A percentile compares a stretch with the other conserved stretches of the same genome.
These are phyloP conservation scores for Pocota personata DNA, from an alignment of 2,888 invertebrate species.

Conservation along the genomic window DNA sequence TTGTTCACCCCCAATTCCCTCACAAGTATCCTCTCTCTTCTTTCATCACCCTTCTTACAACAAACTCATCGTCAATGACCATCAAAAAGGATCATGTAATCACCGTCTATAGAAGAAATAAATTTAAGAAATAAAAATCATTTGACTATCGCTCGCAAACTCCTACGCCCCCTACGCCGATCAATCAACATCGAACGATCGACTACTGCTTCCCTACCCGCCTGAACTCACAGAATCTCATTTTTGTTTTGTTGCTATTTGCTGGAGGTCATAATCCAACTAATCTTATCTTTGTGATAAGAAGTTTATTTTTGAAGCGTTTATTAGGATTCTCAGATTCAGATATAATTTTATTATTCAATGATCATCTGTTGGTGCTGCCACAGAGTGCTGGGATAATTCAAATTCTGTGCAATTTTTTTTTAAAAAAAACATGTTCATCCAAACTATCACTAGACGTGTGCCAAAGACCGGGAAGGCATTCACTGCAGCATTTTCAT, in stretches of 20 bases:
- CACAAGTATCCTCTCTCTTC: too few relatives aligned
- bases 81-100: too few relatives aligned
- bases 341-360: not conserved
- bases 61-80: too few relatives aligned
- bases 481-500: slow-evolving; percentile 16
- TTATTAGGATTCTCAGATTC: not conserved
- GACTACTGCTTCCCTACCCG: not conserved
- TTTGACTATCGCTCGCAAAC: not conserved
- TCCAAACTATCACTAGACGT: slow-evolving; percentile 23
- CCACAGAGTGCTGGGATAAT: not conserved
- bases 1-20: too few relatives aligned
- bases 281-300: slow-evolving; percentile 31
- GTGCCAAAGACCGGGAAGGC: not conserved
- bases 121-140: too few relatives aligned
- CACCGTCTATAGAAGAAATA: too few relatives aligned
- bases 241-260: slow-evolving; percentile 11
- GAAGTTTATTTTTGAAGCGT: slow-evolving; percentile 20
- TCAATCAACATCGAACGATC: not conserved
- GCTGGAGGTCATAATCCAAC: slow-evolving; percentile 11
- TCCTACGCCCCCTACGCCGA: not conserved
- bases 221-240: slow-evolving; percentile 7
- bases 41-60: too few relatives aligned
- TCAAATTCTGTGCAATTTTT: not conserved
- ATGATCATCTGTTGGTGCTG: slow-evolving; percentile 2
- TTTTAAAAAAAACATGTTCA: slow-evolving; percentile 20